A percentile compares a stretch with the other conserved stretches of the same genome.
Conservation (phyloP, 2,797 vertebrate genomes). For the Tenualosa ilisha region DNA sequence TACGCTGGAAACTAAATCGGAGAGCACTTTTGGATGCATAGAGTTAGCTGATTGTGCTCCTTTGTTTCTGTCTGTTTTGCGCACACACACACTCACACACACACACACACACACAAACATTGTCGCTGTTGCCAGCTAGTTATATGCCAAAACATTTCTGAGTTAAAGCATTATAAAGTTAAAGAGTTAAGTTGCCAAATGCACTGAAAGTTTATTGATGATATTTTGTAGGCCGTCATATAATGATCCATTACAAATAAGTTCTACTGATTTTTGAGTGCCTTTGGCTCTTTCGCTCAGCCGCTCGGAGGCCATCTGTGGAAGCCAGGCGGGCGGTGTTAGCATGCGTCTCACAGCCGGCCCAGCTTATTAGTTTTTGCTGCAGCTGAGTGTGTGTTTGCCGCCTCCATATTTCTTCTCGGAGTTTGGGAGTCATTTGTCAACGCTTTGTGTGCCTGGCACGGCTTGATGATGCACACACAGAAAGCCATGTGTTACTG, state of each 20-base stretch:
- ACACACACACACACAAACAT: not conserved
- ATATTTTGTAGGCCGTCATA: not conserved
- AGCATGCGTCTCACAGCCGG: conserved; percentile 57
- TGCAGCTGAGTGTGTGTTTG: conserved; percentile 32
- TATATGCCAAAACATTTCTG: not conserved
- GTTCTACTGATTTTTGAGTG: not conserved
- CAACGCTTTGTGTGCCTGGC: conserved; percentile 62
- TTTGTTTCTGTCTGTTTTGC: not conserved
- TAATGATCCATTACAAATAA: not conserved
- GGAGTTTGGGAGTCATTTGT: conserved; percentile 72
- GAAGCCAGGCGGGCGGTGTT: conserved; percentile 42
- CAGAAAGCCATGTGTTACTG: conserved; percentile 56
- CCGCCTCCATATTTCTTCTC: conserved; percentile 58
- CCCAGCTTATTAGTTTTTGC: conserved; percentile 59
- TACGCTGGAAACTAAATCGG: not conserved
- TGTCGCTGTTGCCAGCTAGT: not conserved
- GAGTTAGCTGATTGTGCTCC: not conserved
- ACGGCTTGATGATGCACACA: conserved; percentile 54
- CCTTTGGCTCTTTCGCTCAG: not conserved
- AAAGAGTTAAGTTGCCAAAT: too few relatives aligned
- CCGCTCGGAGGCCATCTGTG: conserved; percentile 43
- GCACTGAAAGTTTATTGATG: not conserved
- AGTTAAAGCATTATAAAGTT: not conserved
- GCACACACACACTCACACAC: too few relatives aligned
- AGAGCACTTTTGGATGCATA: not conserved